Conservation (phyloP, 2,113 vertebrate species). For the Diphyllodes magnificus region DNA sequence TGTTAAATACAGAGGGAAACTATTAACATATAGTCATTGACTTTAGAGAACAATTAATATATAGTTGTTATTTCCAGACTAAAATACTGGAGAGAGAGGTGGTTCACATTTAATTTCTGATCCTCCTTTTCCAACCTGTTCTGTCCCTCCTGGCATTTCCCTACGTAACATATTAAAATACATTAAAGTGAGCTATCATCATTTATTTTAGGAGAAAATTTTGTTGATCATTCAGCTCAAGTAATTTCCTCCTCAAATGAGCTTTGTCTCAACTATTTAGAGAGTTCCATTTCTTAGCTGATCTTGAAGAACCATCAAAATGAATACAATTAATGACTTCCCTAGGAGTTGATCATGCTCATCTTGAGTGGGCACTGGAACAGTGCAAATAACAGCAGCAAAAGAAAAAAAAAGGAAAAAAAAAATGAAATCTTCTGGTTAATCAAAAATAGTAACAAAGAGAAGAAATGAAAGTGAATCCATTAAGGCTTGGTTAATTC, state of each 20-base stretch:
- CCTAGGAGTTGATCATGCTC: rapidly evolving
- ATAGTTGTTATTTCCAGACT: background rate
- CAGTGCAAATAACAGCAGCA: background rate
- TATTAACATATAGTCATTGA: background rate
- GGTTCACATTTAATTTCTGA: background rate
- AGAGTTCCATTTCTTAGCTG: background rate
- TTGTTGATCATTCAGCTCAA: background rate
- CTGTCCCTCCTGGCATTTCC: background rate
- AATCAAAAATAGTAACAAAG: constrained; percentile 16
- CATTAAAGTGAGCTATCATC: background rate
- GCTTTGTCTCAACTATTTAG: background rate
- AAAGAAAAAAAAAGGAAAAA: background rate
- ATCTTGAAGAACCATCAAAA: background rate
- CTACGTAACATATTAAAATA: background rate
- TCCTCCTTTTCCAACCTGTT: background rate
- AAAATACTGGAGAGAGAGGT: background rate
- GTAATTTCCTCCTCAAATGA: background rate
- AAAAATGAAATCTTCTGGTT: background rate
- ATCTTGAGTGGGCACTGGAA: background rate
- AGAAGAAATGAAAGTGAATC: background rate
- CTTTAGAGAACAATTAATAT: background rate
- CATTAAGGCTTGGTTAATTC: background rate
- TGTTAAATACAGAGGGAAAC: background rate
- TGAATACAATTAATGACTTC: background rate
- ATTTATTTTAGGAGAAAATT: background rate